Conservation (phyloP, 2,888 invertebrate species). For the Campaea margaritaria region DNA sequence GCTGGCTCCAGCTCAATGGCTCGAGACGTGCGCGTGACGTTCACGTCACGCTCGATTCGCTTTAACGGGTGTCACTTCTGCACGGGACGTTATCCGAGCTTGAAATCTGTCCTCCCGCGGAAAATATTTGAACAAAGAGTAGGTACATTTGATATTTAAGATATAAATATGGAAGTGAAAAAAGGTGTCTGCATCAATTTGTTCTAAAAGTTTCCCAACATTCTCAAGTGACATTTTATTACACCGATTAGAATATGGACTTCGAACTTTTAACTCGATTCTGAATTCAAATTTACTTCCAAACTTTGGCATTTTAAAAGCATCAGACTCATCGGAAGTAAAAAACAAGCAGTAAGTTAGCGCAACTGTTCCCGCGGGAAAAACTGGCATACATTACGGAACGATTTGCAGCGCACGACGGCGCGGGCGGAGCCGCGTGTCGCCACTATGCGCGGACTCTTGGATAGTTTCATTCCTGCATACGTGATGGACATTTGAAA, state of each 20-base stretch:
- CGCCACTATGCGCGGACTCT: too few relatives aligned
- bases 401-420: conserved; percentile 27
- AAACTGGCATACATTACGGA: conserved; percentile 39
- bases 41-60: conserved; percentile 20
- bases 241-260: too few relatives aligned
- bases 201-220: too few relatives aligned
- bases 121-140: too few relatives aligned
- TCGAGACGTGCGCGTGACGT: conserved; percentile 14
- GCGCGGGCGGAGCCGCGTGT: not conserved
- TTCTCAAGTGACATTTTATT: too few relatives aligned
- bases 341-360: conserved; percentile 31
- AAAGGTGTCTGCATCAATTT: not conserved
- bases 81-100: not conserved
- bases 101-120: not conserved
- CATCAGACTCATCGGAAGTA: conserved; percentile 23
- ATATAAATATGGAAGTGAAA: too few relatives aligned
- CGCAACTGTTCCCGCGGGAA: conserved; percentile 28
- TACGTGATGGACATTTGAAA: too few relatives aligned
- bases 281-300: conserved; percentile 15
- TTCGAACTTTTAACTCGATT: conserved; percentile 3
- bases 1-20: conserved; percentile 10
- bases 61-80: conserved; percentile 12
- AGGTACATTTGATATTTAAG: too few relatives aligned
- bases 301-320: conserved; percentile 26
- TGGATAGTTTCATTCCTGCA: too few relatives aligned